Conservation (phyloP, 2,888 invertebrate species). For the Xestia c-nigrum region DNA sequence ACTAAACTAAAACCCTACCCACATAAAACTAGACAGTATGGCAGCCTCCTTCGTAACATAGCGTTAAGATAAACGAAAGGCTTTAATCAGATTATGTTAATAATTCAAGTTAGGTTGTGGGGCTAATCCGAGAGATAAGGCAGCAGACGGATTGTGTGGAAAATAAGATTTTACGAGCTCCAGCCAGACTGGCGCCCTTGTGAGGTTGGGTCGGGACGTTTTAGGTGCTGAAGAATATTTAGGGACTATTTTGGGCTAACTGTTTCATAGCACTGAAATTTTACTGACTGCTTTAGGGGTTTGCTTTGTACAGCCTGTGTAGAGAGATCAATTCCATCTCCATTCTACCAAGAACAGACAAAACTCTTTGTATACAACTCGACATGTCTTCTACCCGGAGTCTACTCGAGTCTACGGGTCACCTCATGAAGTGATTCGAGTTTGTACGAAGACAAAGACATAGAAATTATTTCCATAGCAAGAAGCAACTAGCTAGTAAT, state of each 20-base stretch:
- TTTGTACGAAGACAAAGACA: too few relatives aligned
- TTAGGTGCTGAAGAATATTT: conserved; percentile 3
- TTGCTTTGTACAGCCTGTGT: neutral
- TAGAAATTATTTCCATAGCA: too few relatives aligned
- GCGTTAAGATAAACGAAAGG: conserved; percentile 68
- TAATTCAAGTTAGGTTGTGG: conserved; percentile 59
- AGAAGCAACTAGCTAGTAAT: too few relatives aligned
- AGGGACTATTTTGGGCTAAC: neutral
- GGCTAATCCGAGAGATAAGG: conserved; percentile 64
- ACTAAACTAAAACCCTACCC: conserved; percentile 26
- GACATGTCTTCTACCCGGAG: too few relatives aligned
- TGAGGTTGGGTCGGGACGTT: conserved; percentile 12
- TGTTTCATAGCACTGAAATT: conserved; percentile 9
- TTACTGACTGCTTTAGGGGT: neutral
- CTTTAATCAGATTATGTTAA: conserved; percentile 69
- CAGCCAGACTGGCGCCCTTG: conserved; percentile 63
- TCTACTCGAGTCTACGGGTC: too few relatives aligned
- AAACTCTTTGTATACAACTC: too few relatives aligned
- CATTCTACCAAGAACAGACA: too few relatives aligned
- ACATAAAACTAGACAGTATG: conserved; percentile 40
- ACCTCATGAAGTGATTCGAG: too few relatives aligned
- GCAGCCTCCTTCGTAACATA: conserved; percentile 45
- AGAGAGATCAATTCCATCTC: too few relatives aligned
- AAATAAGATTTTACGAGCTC: conserved; percentile 71
- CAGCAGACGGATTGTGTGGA: conserved; percentile 68